Percentiles rank a stretch among this genome's conserved stretches.
phyloP scores from a whole-genome alignment of 2,113 vertebrate species.

The Sterna hirundo region DNA sequence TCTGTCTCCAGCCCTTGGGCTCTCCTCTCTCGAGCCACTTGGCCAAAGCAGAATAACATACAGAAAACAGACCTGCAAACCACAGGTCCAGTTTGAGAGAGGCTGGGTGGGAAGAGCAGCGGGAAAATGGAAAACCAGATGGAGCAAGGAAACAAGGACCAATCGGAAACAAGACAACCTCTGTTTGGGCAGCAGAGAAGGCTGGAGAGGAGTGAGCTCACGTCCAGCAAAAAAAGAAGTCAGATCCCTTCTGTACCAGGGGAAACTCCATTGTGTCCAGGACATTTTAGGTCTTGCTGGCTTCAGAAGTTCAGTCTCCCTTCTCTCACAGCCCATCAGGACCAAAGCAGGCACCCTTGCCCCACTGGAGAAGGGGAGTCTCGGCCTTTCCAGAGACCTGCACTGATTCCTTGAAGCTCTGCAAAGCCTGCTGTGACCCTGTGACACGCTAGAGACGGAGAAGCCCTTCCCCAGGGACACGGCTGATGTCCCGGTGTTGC shows the following conservation, averaged over 20 bases:
- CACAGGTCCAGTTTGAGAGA: neutral
- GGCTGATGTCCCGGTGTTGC: neutral
- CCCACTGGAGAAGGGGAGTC: neutral
- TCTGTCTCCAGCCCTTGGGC: neutral
- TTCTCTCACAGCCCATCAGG: neutral
- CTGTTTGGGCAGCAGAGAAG: neutral
- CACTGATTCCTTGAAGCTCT: neutral
- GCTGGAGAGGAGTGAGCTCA: neutral
- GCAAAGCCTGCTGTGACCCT: neutral
- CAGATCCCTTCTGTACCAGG: neutral
- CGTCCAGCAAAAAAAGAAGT: neutral
- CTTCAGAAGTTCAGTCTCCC: neutral
- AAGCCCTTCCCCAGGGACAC: neutral
- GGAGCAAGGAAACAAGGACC: neutral
- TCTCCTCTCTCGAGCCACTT: neutral
- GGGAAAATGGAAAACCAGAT: neutral
- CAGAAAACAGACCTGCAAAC: neutral
- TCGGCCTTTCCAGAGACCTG: neutral
- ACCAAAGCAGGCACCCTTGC: neutral
- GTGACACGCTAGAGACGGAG: neutral
- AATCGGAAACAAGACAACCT: rapidly evolving
- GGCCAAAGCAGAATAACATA: neutral
- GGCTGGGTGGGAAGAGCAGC: neutral
- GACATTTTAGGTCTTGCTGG: neutral
- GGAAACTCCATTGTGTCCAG: neutral